Evolutionary conservation across 2,888 invertebrate genomes (phyloP), one percentile per base, ranked within the genome.

Genomic region (Dysmachus trigonus): DNA sequence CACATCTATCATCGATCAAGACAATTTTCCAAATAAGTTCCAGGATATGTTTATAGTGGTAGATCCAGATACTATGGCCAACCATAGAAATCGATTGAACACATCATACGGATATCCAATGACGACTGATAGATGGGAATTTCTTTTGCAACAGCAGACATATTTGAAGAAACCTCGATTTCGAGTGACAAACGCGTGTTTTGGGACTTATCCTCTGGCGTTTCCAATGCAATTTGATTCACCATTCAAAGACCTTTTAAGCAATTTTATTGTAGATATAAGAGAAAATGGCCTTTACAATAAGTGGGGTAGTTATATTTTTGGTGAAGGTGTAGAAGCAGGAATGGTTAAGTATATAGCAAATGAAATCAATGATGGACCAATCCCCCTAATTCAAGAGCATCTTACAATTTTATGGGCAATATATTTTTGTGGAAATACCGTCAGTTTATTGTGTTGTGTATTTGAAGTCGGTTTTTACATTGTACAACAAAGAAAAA

Each of bases 141-240:
- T 90, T 81, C 81, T 88, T 18, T 87, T 90, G 4, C 72, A 85
- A 47, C 90, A 90, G 62, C 89, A 90, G 86, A 51, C 33, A 4
- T 89, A 89, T 84, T 79, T 89, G 62, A 53, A 85, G 15, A 86
- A 87, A 10, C 89, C 89, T 2, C 77, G 88, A 0, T 88, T 88
- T 7, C 89, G 88, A 27, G 47, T 88, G 1, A 88, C 89, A 0
- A 86, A 87, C 1, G 89, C 89, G 71, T 88, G 89, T 15, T 87
- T 90, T 4, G 88, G 88, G 0, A 89, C 89, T 0, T 85, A 89
- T 41, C 89, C 89, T 0, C 81, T 89, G 22, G 89, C 89, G 3
- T 90, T 90, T 86, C 82, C 89, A 4, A 81, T 89, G 87, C 88
- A 89, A 8, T 76, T 72, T 10, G 89, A 90, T 47, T 89, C 90